Evolutionary conservation across 1,140 invertebrate species (phyloP).

Genomic region (Ceratosolen fusciceps): DNA sequence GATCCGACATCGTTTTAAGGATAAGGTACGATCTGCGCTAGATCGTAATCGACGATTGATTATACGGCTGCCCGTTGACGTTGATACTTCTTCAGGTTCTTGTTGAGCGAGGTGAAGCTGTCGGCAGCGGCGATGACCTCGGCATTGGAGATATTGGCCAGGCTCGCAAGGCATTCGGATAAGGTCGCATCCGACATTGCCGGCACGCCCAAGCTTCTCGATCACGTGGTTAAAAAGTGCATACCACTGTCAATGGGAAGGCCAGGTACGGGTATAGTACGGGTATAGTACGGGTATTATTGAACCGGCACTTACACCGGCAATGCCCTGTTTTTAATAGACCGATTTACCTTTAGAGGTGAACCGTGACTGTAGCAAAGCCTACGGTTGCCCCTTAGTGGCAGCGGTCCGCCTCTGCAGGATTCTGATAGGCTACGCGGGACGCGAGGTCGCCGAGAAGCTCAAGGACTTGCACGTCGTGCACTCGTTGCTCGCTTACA

Average conservation of each 20-base stretch:
- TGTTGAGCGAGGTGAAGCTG: constrained; percentile 77
- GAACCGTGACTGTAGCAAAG: constrained; percentile 52
- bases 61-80: too few relatives aligned
- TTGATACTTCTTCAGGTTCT: constrained; percentile 72
- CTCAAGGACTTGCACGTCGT: constrained; percentile 61
- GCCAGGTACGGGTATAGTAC: constrained; percentile 52
- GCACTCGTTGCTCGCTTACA: constrained; percentile 61
- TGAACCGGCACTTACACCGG: too few relatives aligned
- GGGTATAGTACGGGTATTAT: constrained; percentile 20
- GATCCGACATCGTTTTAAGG: constrained; percentile 83
- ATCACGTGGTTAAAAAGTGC: constrained; percentile 74
- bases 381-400: constrained; percentile 60
- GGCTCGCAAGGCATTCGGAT: constrained; percentile 78
- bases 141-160: constrained; percentile 79
- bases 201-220: constrained; percentile 73
- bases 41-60: too few relatives aligned
- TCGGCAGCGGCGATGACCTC: constrained; percentile 77
- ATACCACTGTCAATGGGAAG: constrained; percentile 68
- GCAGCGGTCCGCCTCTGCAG: constrained; percentile 63
- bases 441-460: constrained; percentile 57
- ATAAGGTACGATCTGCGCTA: constrained; percentile 75
- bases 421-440: constrained; percentile 62
- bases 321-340: constrained; percentile 41
- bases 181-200: constrained; percentile 75
- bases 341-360: constrained; percentile 44